Conservation (phyloP, 37 sponge, comb jelly and placozoan species). For the Eunapius fragilis region DNA sequence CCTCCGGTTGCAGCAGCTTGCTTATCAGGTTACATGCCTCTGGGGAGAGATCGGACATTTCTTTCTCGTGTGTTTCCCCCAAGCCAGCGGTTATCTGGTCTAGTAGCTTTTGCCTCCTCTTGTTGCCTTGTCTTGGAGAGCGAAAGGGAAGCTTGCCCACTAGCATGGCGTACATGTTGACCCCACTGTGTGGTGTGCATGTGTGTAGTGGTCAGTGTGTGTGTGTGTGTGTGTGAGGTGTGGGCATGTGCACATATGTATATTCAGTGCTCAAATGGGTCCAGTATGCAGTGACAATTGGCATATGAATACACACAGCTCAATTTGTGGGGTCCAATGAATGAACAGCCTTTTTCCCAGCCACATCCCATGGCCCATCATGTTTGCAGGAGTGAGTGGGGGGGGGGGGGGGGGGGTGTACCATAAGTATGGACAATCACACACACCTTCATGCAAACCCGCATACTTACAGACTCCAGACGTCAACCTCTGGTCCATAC, state of each 20-base stretch:
- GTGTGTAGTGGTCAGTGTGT: neutral
- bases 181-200: conserved; percentile 69
- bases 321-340: neutral
- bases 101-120: conserved; percentile 84
- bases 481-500: conserved; percentile 97
- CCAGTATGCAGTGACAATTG: neutral
- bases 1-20: conserved; percentile 85
- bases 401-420: no score
- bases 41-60: conserved; percentile 75
- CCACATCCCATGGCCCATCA: neutral
- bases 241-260: neutral
- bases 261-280: neutral
- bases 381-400: no score
- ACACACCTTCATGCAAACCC: no score
- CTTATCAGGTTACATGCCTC: conserved; percentile 49
- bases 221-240: neutral
- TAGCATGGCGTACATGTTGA: conserved; percentile 98
- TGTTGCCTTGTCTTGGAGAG: conserved; percentile 87
- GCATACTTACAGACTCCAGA: conserved; percentile 98
- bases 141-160: conserved; percentile 95
- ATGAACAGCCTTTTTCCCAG: neutral
- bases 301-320: neutral
- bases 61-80: conserved; percentile 75
- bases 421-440: neutral
- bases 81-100: conserved; percentile 92